A percentile compares a stretch with the other conserved stretches of the same genome.
These are phyloP conservation scores for Pachyramphus minor DNA, from an alignment of 2,113 vertebrate species.

Conservation along the genomic window DNA sequence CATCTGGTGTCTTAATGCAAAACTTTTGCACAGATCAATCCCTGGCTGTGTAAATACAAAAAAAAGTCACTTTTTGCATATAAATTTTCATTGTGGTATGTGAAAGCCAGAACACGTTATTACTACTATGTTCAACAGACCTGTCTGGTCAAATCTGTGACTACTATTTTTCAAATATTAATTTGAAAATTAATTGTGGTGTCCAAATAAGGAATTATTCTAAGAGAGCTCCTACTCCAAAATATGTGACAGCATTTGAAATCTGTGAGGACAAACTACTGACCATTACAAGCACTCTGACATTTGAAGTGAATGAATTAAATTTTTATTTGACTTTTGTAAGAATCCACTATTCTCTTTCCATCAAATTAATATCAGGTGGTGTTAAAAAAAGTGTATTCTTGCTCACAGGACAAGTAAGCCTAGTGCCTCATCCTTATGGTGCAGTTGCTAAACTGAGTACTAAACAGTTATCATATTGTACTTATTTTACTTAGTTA, in stretches of 20 bases:
- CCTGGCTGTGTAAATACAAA: neutral
- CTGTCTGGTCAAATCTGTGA: neutral
- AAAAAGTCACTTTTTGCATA: neutral
- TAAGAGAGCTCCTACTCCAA: neutral
- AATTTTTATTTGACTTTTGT: neutral
- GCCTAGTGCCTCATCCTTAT: neutral
- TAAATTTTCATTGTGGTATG: neutral
- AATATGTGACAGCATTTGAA: neutral
- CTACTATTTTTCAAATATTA: neutral
- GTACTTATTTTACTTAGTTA: neutral
- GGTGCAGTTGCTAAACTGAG: neutral
- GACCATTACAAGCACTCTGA: neutral
- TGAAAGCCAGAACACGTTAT: neutral
- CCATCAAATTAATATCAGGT: neutral
- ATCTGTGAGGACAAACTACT: neutral
- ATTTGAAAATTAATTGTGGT: neutral
- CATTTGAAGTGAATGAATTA: neutral
- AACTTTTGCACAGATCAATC: neutral
- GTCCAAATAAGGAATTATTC: neutral
- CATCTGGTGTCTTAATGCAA: neutral
- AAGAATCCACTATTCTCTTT: neutral
- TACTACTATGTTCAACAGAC: neutral
- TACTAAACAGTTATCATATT: neutral
- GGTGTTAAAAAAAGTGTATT: neutral
- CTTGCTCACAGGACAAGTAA: neutral